Conservation (phyloP, 2,888 invertebrate species). For the Glyphotaelius pellucidus region DNA sequence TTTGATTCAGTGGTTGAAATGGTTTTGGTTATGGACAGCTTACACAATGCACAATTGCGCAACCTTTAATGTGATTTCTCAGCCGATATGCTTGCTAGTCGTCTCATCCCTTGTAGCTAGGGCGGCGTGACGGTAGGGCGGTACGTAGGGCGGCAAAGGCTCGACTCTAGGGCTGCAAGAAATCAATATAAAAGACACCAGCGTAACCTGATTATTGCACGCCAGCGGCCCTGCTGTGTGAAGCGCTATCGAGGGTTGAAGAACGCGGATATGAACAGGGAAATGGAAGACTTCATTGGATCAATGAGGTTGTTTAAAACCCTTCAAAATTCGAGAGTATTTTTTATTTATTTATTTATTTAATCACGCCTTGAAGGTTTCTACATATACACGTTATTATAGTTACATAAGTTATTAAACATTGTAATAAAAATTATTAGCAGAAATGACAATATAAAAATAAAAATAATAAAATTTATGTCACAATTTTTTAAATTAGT, state of each 20-base stretch:
- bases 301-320: too few species aligned
- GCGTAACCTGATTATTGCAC: conserved; percentile 14
- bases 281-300: background rate
- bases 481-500: too few species aligned
- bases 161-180: conserved; percentile 2
- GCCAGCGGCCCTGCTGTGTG: background rate
- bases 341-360: too few species aligned
- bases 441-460: too few species aligned
- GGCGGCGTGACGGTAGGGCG: background rate
- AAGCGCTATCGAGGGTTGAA: background rate
- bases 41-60: background rate
- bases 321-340: too few species aligned
- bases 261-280: background rate
- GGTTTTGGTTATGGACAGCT: background rate
- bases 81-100: background rate
- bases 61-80: background rate
- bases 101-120: conserved; percentile 33
- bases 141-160: background rate
- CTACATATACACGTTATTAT: too few species aligned
- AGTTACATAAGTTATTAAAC: too few species aligned
- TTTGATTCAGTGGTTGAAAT: background rate
- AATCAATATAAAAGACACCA: conserved; percentile 8
- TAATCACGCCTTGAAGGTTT: too few species aligned
- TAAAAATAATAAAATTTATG: too few species aligned
- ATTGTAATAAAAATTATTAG: too few species aligned